Percentiles rank a stretch among this genome's conserved stretches.
These are phyloP conservation scores for Cerastis leucographa DNA, from an alignment of 2,888 invertebrate species.

Conservation along the genomic window DNA sequence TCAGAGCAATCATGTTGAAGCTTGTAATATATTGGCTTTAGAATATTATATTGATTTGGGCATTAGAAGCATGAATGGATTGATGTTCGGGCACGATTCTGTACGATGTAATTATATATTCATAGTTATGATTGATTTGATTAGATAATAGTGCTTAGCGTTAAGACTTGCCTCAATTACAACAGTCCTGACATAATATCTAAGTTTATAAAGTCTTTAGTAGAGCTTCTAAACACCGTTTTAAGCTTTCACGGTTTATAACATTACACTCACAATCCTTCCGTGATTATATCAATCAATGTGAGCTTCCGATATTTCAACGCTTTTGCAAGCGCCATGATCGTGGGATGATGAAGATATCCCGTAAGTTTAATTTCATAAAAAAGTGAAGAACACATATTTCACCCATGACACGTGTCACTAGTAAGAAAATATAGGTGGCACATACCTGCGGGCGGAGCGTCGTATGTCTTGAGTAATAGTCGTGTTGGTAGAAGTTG, in stretches of 20 bases:
- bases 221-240: background rate
- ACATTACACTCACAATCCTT: no score
- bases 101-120: slow-evolving; percentile 31
- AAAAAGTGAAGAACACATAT: background rate
- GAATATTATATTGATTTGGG: slow-evolving; percentile 51
- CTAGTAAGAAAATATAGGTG: slow-evolving; percentile 18
- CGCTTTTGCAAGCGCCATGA: no score
- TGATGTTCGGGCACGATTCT: slow-evolving; percentile 35
- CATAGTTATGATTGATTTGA: slow-evolving; percentile 28
- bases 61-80: slow-evolving; percentile 33
- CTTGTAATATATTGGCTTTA: slow-evolving; percentile 30
- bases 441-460: slow-evolving; percentile 87
- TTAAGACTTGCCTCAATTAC: slow-evolving; percentile 1
- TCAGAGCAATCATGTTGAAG: slow-evolving; percentile 1
- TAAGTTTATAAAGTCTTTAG: background rate
- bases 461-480: slow-evolving; percentile 88
- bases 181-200: background rate
- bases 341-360: no score
- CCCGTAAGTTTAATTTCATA: no score
- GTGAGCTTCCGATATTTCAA: no score
- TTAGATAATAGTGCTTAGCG: slow-evolving; percentile 1
- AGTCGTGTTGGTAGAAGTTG: slow-evolving; percentile 91
- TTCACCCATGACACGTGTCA: background rate
- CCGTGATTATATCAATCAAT: no score
- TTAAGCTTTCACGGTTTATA: no score